phyloP scores from a whole-genome alignment of 1,140 invertebrate species.

The Penaeus chinensis region DNA sequence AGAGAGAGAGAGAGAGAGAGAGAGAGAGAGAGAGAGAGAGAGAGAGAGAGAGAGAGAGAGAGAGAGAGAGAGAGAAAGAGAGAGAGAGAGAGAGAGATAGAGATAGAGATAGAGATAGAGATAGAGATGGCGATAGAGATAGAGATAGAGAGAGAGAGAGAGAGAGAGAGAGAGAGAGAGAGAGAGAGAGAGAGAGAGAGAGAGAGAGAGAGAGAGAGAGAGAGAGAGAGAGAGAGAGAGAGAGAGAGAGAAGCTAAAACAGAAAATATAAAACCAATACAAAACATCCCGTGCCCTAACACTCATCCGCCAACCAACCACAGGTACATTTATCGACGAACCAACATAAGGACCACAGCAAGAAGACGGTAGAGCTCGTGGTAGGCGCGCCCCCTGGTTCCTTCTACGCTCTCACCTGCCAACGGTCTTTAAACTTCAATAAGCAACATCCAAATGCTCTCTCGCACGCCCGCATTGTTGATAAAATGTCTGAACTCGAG shows the following conservation, averaged over 20 bases:
- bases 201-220: neutral
- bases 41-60: neutral
- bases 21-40: neutral
- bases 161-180: neutral
- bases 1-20: neutral
- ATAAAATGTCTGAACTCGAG: constrained; percentile 67
- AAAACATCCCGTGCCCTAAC: neutral
- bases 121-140: no score
- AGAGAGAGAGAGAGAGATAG: neutral
- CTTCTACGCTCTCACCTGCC: constrained; percentile 67
- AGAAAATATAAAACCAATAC: neutral
- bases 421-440: constrained; percentile 65
- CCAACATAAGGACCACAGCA: constrained; percentile 68
- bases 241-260: no score
- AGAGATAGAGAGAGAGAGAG: neutral
- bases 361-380: constrained; percentile 67
- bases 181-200: neutral
- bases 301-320: neutral
- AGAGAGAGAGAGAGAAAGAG: neutral
- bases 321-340: constrained; percentile 64
- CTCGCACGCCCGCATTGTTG: constrained; percentile 66
- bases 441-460: constrained; percentile 70
- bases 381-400: constrained; percentile 67
- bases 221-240: neutral
- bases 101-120: neutral